Evolutionary conservation across 2,888 invertebrate genomes (phyloP).

Genomic region (Lithophane leautieri): DNA sequence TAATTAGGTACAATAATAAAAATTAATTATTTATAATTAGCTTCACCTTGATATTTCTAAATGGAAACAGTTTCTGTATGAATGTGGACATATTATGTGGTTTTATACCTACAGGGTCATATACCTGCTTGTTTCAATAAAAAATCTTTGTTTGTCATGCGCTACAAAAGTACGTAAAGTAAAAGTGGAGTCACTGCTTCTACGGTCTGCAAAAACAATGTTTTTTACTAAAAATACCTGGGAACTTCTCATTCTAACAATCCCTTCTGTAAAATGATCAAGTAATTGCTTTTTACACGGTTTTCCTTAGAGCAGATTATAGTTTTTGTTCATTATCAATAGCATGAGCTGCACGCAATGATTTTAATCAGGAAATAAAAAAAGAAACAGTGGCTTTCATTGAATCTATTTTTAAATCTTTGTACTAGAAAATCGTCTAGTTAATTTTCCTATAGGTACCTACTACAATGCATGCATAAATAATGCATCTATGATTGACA

Average conservation of each 20-base stretch:
- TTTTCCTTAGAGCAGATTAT: slow-evolving; percentile 1
- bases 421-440: not conserved
- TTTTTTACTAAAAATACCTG: slow-evolving; percentile 5
- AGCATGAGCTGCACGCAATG: slow-evolving; percentile 35
- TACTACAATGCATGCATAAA: not conserved
- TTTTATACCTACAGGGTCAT: slow-evolving; percentile 34
- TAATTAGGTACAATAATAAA: slow-evolving; percentile 11
- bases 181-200: slow-evolving; percentile 48
- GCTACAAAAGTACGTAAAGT: slow-evolving; percentile 51
- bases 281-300: slow-evolving; percentile 25
- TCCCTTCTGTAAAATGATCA: slow-evolving; percentile 14
- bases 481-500: not conserved
- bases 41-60: slow-evolving; percentile 28
- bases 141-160: slow-evolving; percentile 56
- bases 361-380: slow-evolving; percentile 24
- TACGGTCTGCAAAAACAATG: slow-evolving; percentile 35
- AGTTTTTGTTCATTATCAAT: slow-evolving; percentile 17
- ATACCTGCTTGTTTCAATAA: slow-evolving; percentile 46
- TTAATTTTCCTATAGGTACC: not conserved
- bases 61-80: not conserved
- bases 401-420: slow-evolving; percentile 3
- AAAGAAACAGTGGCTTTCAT: slow-evolving; percentile 5
- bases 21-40: slow-evolving; percentile 25
- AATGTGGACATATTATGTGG: not conserved
- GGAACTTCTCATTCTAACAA: slow-evolving; percentile 13